Base-by-base conservation (phyloP, 1,140 invertebrate genomes). In the Aphaenogaster ashmeadi region DNA sequence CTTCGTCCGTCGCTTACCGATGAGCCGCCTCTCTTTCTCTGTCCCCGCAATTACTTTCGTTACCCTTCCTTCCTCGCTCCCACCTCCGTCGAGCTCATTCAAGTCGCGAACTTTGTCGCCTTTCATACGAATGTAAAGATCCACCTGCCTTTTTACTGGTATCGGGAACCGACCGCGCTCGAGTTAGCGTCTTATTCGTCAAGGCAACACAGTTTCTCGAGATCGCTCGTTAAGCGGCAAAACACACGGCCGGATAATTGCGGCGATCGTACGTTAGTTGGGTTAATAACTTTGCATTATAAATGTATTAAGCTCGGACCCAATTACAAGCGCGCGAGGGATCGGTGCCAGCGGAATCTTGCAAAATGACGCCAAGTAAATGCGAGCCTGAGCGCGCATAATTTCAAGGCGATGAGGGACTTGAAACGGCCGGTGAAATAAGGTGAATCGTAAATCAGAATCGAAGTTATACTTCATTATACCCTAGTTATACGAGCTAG, bases 281-380 rank as follows among this genome's bases (percentile, higher is more conserved):
- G 83, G 86, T 88, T 92, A 91, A 92, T 92, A 92, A 91, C 89
- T 92, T 92, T 90, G 77, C 90, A 90, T 92, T 92, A 91, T 88
- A 92, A 92, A 92, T 92, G 91, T 92, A 92, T 92, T 92, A 92
- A 92, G 89, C 86, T 77, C 83, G 87, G 80, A 88, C 88, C 88
- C 86, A 92, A 92, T 92, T 90, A 92, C 90, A 80, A 86, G 74
- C 54, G 74, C 75, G 58, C 74, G 84, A 87, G 75, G 66, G 88
- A 89, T 71, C 64, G 75, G 71, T 52, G 69, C 47, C 44, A 60
- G 80, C 58, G 81, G 66, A 78, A 56, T 67, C 67, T 86, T 88
- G 89, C 89, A 80, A 81, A 88, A 86, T 66, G 56, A 38, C 56
- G 58, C 71, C 21, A 47, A 50, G 50, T 27, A 67, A 80, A 83